Evolutionary conservation across 2,113 vertebrate species (phyloP).

Genomic region (Burhinus oedicnemus): DNA sequence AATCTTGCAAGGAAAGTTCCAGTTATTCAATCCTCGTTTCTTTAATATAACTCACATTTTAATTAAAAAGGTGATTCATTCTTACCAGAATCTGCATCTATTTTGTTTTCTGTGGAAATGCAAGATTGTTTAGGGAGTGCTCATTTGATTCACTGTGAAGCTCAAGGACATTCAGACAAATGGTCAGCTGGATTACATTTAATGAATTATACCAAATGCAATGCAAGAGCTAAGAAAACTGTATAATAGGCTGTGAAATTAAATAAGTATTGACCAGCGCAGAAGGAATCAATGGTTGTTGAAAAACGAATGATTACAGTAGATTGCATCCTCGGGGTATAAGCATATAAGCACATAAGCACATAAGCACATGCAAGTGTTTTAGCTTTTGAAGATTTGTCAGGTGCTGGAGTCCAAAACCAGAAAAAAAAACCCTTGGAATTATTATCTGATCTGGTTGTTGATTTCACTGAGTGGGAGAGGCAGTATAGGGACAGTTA

Average conservation of each 20-base stretch:
- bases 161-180: neutral
- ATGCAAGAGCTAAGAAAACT: neutral
- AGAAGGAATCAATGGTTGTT: neutral
- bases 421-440: neutral
- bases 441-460: neutral
- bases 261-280: slow-evolving; percentile 17
- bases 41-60: neutral
- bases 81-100: neutral
- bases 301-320: slow-evolving; percentile 2
- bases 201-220: neutral
- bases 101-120: neutral
- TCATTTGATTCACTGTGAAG: neutral
- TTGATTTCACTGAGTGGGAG: neutral
- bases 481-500: neutral
- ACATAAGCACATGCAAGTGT: neutral
- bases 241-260: neutral
- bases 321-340: neutral
- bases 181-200: neutral
- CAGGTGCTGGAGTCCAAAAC: neutral
- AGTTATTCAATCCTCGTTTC: neutral
- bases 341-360: neutral
- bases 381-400: neutral
- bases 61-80: neutral
- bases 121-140: neutral
- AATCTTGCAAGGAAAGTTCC: neutral